These are phyloP conservation scores for Zhuqinia jingwanae DNA, from an alignment of 2,888 invertebrate species.

Conservation along the genomic window DNA sequence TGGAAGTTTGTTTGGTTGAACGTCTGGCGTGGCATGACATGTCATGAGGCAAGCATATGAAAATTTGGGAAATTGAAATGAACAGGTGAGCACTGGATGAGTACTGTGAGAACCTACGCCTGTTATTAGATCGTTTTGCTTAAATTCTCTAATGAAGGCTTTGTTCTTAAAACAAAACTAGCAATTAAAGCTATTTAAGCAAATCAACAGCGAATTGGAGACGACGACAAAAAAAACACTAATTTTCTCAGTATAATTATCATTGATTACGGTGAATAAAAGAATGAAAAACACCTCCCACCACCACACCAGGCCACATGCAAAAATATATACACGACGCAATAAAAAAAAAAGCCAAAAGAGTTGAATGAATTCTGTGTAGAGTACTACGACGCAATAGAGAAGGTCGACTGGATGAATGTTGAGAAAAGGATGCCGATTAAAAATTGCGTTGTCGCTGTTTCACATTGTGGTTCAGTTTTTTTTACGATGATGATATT, in stretches of 20 bases:
- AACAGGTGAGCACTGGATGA: conserved; percentile 10
- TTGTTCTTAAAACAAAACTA: not conserved
- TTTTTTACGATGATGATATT: too few relatives aligned
- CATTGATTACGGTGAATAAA: conserved; percentile 16
- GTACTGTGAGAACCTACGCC: not conserved
- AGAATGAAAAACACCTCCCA: not conserved
- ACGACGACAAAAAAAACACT: not conserved
- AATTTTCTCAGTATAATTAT: conserved; percentile 21
- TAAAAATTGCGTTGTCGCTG: not conserved
- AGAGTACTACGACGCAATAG: not conserved
- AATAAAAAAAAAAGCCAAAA: not conserved
- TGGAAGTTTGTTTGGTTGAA: conserved; percentile 6
- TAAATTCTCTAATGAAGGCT: not conserved
- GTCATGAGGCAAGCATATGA: not conserved
- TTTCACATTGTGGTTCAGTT: not conserved
- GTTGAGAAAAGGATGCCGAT: not conserved
- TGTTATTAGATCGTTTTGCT: not conserved
- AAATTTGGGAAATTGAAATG: conserved; percentile 17
- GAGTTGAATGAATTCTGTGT: not conserved
- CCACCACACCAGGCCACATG: not conserved
- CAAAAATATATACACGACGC: conserved; percentile 20
- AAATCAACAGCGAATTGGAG: not conserved
- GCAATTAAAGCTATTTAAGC: not conserved
- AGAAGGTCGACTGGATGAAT: not conserved
- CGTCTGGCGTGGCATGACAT: too few relatives aligned